These are phyloP conservation scores for Cyprinodon variegatus DNA, from an alignment of 2,113 vertebrate genomes.

Conservation along the genomic window DNA sequence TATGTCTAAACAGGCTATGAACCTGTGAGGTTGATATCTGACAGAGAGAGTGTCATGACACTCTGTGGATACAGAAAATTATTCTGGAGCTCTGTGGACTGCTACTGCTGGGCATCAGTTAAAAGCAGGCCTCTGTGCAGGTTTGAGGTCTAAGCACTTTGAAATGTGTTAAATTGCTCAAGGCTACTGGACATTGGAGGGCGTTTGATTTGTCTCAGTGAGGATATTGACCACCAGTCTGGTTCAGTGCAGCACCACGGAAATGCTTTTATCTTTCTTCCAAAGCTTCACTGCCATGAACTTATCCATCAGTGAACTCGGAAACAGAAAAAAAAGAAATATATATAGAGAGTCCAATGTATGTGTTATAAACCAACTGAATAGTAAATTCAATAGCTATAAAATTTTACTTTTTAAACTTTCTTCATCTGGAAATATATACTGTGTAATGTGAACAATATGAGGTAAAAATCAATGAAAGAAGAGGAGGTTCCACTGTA, in stretches of 20 bases:
- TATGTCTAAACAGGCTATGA: slow-evolving; percentile 12
- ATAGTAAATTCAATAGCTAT: not conserved
- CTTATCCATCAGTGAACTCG: not conserved
- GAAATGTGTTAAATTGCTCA: slow-evolving; percentile 40
- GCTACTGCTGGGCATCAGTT: slow-evolving; percentile 39
- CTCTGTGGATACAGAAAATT: slow-evolving; percentile 10
- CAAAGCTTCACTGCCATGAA: slow-evolving; percentile 1
- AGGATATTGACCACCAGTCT: slow-evolving; percentile 37
- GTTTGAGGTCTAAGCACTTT: slow-evolving; percentile 48
- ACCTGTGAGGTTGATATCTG: slow-evolving; percentile 1
- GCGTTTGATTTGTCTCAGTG: slow-evolving; percentile 44
- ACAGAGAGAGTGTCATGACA: not conserved
- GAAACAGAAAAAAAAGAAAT: not conserved
- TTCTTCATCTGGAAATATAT: not conserved
- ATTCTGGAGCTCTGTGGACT: slow-evolving; percentile 21
- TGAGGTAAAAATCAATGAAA: not conserved
- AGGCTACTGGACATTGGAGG: slow-evolving; percentile 42
- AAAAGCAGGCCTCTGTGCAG: slow-evolving; percentile 25
- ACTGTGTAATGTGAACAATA: not conserved
- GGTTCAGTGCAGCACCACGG: slow-evolving; percentile 28
- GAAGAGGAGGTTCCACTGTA: not conserved
- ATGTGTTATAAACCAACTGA: not conserved
- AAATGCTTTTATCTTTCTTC: slow-evolving; percentile 29
- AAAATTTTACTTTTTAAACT: not conserved
- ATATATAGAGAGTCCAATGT: not conserved